These are phyloP conservation scores for Novumbra hubbsi DNA, from an alignment of 2,797 vertebrate species.

Conservation along the genomic window DNA sequence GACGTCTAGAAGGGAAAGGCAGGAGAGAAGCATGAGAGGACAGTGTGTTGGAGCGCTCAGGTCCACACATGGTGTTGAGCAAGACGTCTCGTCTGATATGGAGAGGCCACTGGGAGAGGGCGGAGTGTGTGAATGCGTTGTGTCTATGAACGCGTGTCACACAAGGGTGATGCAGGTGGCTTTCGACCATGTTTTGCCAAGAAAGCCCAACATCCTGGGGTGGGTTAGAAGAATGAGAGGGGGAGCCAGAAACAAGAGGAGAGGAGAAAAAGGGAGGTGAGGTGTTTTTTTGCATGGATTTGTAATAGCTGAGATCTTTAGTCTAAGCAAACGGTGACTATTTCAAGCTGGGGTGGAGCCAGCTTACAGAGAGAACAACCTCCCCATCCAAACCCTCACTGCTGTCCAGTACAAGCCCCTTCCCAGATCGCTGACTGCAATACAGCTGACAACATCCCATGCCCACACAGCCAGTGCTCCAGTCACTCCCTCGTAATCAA, in stretches of 20 bases:
- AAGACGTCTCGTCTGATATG: conserved; percentile 1
- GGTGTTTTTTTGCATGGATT: conserved; percentile 72
- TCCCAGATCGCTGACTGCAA: conserved; percentile 68
- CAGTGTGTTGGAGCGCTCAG: conserved; percentile 49
- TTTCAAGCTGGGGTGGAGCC: conserved; percentile 55
- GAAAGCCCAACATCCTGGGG: conserved; percentile 74
- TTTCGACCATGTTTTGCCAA: conserved; percentile 71
- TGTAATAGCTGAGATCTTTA: conserved; percentile 63
- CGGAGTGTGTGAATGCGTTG: background rate
- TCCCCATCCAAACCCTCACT: conserved; percentile 70
- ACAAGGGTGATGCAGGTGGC: conserved; percentile 74
- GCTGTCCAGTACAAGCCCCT: conserved; percentile 64
- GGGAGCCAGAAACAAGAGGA: conserved; percentile 55
- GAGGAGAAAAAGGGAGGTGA: conserved; percentile 40
- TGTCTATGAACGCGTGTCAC: conserved; percentile 25
- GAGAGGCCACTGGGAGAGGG: background rate
- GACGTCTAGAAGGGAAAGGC: background rate
- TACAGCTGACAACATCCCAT: conserved; percentile 60
- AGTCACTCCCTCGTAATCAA: conserved; percentile 29
- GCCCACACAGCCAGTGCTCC: conserved; percentile 42
- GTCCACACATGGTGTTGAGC: conserved; percentile 52
- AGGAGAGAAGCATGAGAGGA: conserved; percentile 6
- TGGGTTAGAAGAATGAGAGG: conserved; percentile 71
- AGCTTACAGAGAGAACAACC: conserved; percentile 68
- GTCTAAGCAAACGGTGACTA: conserved; percentile 55